phyloP scores from a whole-genome alignment of 2,113 vertebrate genomes.

The Cyprinus carpio region DNA sequence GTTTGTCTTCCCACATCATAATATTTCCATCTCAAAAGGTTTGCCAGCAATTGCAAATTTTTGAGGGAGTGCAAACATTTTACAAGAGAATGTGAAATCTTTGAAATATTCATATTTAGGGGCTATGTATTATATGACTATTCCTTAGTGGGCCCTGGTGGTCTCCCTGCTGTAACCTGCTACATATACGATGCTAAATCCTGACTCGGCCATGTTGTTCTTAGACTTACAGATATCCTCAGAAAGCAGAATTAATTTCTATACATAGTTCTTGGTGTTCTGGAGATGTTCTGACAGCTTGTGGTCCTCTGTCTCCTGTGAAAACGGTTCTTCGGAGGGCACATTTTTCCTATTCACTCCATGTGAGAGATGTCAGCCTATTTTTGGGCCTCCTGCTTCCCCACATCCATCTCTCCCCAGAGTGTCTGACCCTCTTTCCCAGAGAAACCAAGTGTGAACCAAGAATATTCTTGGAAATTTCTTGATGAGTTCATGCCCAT shows the following conservation, averaged over 20 bases:
- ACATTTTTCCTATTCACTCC: slow-evolving; percentile 64
- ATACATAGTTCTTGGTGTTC: slow-evolving; percentile 21
- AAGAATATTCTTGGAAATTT: slow-evolving; percentile 20
- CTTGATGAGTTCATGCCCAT: background rate
- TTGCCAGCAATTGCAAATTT: background rate
- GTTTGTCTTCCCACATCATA: background rate
- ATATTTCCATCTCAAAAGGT: background rate
- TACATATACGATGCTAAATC: background rate
- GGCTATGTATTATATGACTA: background rate
- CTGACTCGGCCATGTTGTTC: background rate
- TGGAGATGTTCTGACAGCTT: slow-evolving; percentile 24
- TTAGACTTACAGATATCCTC: background rate
- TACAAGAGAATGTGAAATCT: background rate
- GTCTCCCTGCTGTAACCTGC: background rate
- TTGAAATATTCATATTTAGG: background rate
- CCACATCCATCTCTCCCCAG: slow-evolving; percentile 66
- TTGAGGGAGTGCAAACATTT: background rate
- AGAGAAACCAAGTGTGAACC: slow-evolving; percentile 64
- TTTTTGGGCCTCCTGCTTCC: slow-evolving; percentile 64
- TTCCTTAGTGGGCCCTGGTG: background rate
- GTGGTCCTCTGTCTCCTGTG: slow-evolving; percentile 59
- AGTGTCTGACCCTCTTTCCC: slow-evolving; percentile 70
- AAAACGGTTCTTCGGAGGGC: slow-evolving; percentile 54
- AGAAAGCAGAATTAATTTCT: background rate
- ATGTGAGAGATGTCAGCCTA: slow-evolving; percentile 63